These are phyloP conservation scores for Motacilla alba DNA, from an alignment of 2,113 vertebrate genomes.

Conservation along the genomic window DNA sequence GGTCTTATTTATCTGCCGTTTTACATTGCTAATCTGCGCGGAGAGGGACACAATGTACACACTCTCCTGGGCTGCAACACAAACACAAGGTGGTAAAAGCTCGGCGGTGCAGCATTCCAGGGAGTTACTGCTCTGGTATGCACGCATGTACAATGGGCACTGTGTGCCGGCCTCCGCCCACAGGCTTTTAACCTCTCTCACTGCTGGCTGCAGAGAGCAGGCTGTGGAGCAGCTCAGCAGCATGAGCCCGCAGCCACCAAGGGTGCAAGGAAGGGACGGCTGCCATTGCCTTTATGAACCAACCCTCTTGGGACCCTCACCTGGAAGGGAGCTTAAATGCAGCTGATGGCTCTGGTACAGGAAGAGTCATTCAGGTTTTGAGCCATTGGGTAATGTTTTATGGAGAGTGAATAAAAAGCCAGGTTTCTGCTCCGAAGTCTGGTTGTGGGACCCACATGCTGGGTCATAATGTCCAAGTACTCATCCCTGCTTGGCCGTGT, in stretches of 20 bases:
- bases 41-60: constrained; percentile 4
- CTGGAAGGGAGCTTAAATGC: not conserved
- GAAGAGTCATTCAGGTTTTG: not conserved
- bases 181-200: constrained; percentile 35
- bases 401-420: not conserved
- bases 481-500: not conserved
- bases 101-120: constrained; percentile 63
- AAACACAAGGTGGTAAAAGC: constrained; percentile 58
- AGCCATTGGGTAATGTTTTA: not conserved
- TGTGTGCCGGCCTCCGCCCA: constrained; percentile 48
- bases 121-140: constrained; percentile 59
- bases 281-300: accelerated
- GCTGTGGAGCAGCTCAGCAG: not conserved
- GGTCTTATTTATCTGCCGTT: not conserved
- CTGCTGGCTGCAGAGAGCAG: not conserved
- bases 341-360: accelerated
- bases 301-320: accelerated
- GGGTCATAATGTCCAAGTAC: not conserved
- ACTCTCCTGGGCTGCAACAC: constrained; percentile 10
- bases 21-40: constrained; percentile 15
- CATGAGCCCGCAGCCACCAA: accelerated
- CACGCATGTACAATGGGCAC: constrained; percentile 62
- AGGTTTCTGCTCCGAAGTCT: not conserved
- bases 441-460: not conserved
- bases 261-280: not conserved